These are phyloP conservation scores for Mormyrus proboscirostris DNA, from an alignment of 2,797 vertebrate genomes.

Conservation along the genomic window DNA sequence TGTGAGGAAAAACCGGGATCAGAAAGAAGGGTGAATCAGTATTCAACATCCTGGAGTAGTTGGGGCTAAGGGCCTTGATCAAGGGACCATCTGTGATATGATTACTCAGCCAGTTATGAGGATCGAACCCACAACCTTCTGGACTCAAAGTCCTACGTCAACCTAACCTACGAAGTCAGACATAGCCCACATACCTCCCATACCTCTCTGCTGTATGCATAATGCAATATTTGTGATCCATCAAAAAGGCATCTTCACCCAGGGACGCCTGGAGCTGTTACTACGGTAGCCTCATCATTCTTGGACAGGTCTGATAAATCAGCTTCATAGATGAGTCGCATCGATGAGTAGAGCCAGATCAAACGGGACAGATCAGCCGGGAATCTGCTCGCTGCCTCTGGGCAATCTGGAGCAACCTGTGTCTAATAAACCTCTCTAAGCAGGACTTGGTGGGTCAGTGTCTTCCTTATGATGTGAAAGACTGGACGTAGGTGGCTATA, in stretches of 20 bases:
- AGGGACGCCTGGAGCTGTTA: not conserved
- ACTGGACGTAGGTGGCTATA: not conserved
- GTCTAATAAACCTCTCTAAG: not conserved
- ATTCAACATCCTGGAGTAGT: not conserved
- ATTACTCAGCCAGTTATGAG: not conserved
- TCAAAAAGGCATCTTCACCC: not conserved
- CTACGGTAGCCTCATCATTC: not conserved
- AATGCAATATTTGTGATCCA: not conserved
- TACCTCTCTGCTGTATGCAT: not conserved
- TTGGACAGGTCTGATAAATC: not conserved
- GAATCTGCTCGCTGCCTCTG: not conserved
- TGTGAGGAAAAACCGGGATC: not conserved
- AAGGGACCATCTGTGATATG: not conserved
- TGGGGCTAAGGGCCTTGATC: not conserved
- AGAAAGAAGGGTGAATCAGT: not conserved
- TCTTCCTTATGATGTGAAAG: not conserved
- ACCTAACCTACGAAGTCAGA: not conserved
- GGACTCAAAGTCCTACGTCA: not conserved
- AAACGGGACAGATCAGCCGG: not conserved
- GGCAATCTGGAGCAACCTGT: not conserved
- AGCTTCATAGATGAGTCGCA: not conserved
- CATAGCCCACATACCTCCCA: not conserved
- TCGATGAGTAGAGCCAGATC: not conserved
- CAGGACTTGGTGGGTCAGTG: not conserved
- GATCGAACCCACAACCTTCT: not conserved